Evolutionary conservation across 2,797 vertebrate species (phyloP), one percentile per base, ranked within the genome.

Genomic region (Scleropages formosus): DNA sequence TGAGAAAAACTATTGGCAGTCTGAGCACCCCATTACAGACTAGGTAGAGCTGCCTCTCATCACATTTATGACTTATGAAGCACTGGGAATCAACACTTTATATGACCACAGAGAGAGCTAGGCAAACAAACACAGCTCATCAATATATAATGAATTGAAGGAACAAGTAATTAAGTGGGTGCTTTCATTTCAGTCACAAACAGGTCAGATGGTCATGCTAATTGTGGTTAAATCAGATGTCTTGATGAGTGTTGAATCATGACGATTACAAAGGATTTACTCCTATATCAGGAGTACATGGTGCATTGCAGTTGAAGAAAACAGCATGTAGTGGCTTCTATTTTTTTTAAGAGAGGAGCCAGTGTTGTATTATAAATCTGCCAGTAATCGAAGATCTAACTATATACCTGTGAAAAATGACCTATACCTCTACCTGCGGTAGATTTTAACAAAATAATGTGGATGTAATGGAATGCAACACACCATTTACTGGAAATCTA

Each of bases 1-100:
- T 89, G 80, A 87, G 81, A 84, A 78, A 61, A 77, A 81, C 81
- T 84, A 81, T 84, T 83, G 84, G 79, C 81, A 86, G 81, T 84
- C 84, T 80, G 79, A 84, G 77, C 79, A 84, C 80, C 86, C 67
- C 58, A 70, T 69, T 62, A 56, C 39, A 49, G 61, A 39, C 39
- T 72, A 44, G 22, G 56, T 72, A 31, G n/a, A 13, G 26, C 60
- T 62, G 46, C 51, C 56, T 76, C 44, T 70, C 60, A 26, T 53
- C 1, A 13, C 44, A 3, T 60, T 76, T 70, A 69, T 70, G 66
- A 70, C 66, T 62, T 51, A 66, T 62, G 65, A 20, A 27, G 31
- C 53, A 60, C 74, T 75, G 74, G 58, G 49, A 2, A 53, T 69
- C 63, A 74, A 63, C 71, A 15, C 63, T 61, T 61, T 78, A 63